Conservation (phyloP, 2,888 invertebrate species). For the Calliopum simillimum region DNA sequence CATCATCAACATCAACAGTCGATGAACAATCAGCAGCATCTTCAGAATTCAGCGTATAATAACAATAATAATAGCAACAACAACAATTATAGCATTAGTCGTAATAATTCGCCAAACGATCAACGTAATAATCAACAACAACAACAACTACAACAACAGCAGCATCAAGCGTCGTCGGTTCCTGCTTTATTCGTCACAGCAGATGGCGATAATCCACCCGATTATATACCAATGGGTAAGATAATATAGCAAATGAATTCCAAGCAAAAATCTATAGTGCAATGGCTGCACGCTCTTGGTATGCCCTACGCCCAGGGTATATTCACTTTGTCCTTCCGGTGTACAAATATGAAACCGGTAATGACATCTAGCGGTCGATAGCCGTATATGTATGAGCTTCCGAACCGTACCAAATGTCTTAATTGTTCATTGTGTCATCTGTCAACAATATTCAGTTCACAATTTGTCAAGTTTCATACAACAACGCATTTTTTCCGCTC, state of each 20-base stretch:
- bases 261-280: too few relatives aligned
- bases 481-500: too few relatives aligned
- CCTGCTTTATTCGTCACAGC: conserved; percentile 56
- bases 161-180: conserved; percentile 48
- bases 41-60: background rate
- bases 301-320: too few relatives aligned
- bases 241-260: background rate
- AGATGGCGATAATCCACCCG: conserved; percentile 64
- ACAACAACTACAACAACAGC: conserved; percentile 37
- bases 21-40: conserved; percentile 33
- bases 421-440: too few relatives aligned
- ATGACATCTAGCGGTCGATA: too few relatives aligned
- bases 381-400: too few relatives aligned
- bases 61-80: conserved; percentile 43
- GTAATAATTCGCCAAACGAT: conserved; percentile 40
- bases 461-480: too few relatives aligned
- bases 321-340: too few relatives aligned
- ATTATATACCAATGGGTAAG: conserved; percentile 64
- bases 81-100: conserved; percentile 39
- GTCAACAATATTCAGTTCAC: too few relatives aligned
- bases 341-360: too few relatives aligned
- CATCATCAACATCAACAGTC: conserved; percentile 7
- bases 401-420: too few relatives aligned
- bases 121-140: background rate
- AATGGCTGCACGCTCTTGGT: too few relatives aligned